Base-by-base conservation (phyloP, 2,888 invertebrate genomes). In the Noctua janthina region DNA sequence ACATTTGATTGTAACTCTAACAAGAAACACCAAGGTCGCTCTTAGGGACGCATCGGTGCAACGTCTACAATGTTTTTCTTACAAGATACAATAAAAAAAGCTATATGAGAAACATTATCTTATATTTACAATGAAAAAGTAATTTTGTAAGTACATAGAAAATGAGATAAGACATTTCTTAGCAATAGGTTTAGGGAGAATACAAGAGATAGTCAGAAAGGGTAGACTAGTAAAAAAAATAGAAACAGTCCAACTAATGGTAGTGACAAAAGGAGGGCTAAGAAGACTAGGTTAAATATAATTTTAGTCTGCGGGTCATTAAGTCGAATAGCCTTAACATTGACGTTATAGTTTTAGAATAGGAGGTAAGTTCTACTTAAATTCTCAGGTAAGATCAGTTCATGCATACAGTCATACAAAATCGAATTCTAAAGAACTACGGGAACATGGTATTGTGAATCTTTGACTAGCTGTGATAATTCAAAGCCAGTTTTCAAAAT, bases 351-450 rank as follows among this genome's bases (percentile, higher is more conserved):
- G 73, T 74, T 74, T 82, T 78, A 85, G 73, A 64, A 68, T 82
- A 82, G 74, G 43, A 49, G 49, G 29, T 80, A 80, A 72, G 46
- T 72, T 78, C 80, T 85, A 83, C 56, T 20, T 69, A 72, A 84
- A 81, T 76, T 79, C 62, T 79, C 67, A 85, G 62, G 71, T 71
- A 79, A 80, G 78, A 81, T 79, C 84, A 81, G 82, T 82, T 88
- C 91, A 92, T 87, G 85, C 90, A 90, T 88, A 90, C 88, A 88
- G 81, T 85, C 80, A 87, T 85, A 91, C 89, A 84, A 87, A 90
- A 89, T 85, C 81, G 88, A 89, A 87, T 88, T 89, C 90, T 92
- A 89, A 83, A 62, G 74, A 81, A 85, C 92, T 91, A 93, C 84
- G 79, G 84, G 90, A 87, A 84, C 66, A 77, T 79, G 83, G 87